Evolutionary conservation across 2,888 invertebrate species (phyloP), one percentile per base, ranked within the genome.

Genomic region (Argyresthia goedartella): DNA sequence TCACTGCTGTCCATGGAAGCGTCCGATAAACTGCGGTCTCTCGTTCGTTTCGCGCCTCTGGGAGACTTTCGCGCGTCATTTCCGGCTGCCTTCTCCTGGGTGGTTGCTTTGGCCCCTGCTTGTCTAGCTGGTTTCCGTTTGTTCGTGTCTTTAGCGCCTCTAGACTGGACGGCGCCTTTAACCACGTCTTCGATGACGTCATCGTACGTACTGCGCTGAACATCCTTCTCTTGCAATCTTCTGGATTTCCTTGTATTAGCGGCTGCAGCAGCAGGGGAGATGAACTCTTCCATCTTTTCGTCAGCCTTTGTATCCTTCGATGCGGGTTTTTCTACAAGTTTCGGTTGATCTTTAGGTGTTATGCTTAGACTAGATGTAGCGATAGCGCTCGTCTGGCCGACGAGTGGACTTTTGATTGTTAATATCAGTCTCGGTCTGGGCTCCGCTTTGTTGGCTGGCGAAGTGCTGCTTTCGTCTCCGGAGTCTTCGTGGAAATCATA

Each of bases 401-500:
- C 78, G 6, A 86, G 82, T 0, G 93, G 91, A 57, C 91, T 92
- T 71, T 95, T 95, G 55, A 95, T 95, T 0, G 95, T 95, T 45
- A 95, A 81, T 60, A 95, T 94, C 47, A 95, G 78, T 43, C 95
- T 87, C 0, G 95, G 95, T 16, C 95, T 88, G 52, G 87, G 76
- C 66, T 90, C 89, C 46, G 71, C 76, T 25, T 67, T 62, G 11
- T 76, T 66, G 14, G 80, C 74, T 46, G 73, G 67, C n/a, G n/a
- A n/a, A n/a, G n/a, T n/a, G 39, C 84, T 71, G 11, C 84, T 88
- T 66, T 94, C 94, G 66, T 96, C 96, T 43, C 93, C 93, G 6
- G 95, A 94, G 71, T 96, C 96, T 67, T 96, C 96, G 60, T 94
- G 92, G 70, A 97, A 97, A 71, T 96, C 96, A 69, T 96, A 97